Evolutionary conservation across 2,888 invertebrate genomes (phyloP).

Genomic region (Lasioglossum leucozonium): DNA sequence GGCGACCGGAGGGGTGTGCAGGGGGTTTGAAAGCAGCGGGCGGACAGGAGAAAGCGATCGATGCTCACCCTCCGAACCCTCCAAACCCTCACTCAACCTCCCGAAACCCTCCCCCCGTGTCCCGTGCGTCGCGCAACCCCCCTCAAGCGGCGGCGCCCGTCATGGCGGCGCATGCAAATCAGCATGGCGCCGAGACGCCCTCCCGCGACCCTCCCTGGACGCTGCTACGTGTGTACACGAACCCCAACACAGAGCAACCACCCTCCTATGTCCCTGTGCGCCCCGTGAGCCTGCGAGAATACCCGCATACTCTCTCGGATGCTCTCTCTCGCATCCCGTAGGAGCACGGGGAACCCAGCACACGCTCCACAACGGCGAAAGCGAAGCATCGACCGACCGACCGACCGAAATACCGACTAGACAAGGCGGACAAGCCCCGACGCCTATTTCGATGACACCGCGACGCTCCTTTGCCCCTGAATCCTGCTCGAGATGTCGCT

Average conservation of each 20-base stretch:
- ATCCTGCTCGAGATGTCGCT: not conserved
- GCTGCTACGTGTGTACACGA: conserved; percentile 48
- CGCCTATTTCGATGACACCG: not conserved
- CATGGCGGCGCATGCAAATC: conserved; percentile 88
- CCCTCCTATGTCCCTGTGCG: conserved; percentile 3
- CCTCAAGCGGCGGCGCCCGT: conserved; percentile 83
- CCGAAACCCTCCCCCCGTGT: conserved; percentile 71
- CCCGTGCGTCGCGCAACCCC: conserved; percentile 76
- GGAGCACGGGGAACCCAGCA: conserved; percentile 37
- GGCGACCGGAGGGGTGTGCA: conserved; percentile 72
- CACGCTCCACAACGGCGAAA: conserved; percentile 77
- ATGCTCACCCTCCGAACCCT: conserved; percentile 85
- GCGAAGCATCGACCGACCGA: conserved; percentile 82
- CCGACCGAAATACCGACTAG: conserved; percentile 74
- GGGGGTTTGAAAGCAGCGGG: conserved; percentile 77
- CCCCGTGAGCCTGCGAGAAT: conserved; percentile 34
- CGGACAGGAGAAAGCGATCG: conserved; percentile 85
- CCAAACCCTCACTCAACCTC: conserved; percentile 83
- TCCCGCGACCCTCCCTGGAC: conserved; percentile 80
- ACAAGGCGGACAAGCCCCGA: conserved; percentile 40
- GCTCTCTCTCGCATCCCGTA: conserved; percentile 27
- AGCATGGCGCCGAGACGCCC: conserved; percentile 87
- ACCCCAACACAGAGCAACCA: conserved; percentile 13
- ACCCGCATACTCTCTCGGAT: conserved; percentile 8
- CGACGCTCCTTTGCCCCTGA: conserved; percentile 11